These are phyloP conservation scores for Zaprionus kolodkinae DNA, from an alignment of 1,140 invertebrate species.

Conservation along the genomic window DNA sequence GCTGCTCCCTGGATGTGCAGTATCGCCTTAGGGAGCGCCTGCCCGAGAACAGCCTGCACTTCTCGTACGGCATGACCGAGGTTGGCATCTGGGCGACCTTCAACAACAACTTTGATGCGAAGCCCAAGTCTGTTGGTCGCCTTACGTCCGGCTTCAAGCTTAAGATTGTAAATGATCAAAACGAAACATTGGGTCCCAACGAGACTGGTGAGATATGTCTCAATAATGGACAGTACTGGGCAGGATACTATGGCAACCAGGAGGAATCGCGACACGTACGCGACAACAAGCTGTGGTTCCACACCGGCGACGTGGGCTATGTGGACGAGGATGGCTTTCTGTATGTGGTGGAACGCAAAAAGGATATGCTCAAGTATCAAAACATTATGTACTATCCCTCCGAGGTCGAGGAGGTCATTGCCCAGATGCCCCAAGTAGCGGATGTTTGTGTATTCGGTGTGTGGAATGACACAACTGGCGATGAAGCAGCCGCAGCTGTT, in stretches of 20 bases:
- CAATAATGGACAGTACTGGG: constrained; percentile 62
- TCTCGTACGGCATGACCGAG: constrained; percentile 37
- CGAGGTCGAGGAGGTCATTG: constrained; percentile 50
- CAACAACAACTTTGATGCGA: constrained; percentile 28
- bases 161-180: constrained; percentile 33
- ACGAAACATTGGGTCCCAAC: constrained; percentile 49
- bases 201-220: constrained; percentile 78
- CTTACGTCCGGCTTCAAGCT: constrained; percentile 13
- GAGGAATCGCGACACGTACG: constrained; percentile 86
- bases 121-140: constrained; percentile 36
- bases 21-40: constrained; percentile 25
- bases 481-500: constrained; percentile 49
- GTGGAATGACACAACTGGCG: constrained; percentile 32
- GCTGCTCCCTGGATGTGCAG: constrained; percentile 9
- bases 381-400: constrained; percentile 61
- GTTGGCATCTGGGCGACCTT: constrained; percentile 6
- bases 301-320: constrained; percentile 89
- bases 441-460: constrained; percentile 60
- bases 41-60: constrained; percentile 16
- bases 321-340: constrained; percentile 88
- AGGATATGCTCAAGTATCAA: constrained; percentile 90
- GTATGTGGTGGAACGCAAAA: constrained; percentile 89
- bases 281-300: constrained; percentile 88
- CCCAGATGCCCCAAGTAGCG: constrained; percentile 38
- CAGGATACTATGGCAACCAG: constrained; percentile 84